These are phyloP conservation scores for Centropyge bicolor DNA, from an alignment of 2,797 vertebrate species.

Conservation along the genomic window DNA sequence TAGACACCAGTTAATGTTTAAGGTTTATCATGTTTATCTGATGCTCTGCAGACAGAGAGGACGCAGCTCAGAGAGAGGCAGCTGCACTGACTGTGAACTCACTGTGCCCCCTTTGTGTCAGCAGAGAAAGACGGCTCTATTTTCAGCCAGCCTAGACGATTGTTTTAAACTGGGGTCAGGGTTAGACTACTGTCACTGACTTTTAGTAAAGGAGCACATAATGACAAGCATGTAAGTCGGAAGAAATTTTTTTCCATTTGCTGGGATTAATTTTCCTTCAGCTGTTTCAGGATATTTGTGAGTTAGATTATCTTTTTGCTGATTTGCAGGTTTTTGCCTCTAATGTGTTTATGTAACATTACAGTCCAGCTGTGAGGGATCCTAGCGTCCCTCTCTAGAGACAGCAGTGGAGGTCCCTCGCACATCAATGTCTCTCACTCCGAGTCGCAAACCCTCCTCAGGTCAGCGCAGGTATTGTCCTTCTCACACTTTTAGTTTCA, in stretches of 20 bases:
- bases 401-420: slow-evolving; percentile 52
- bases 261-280: background rate
- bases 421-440: slow-evolving; percentile 82
- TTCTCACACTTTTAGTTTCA: background rate
- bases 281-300: background rate
- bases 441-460: slow-evolving; percentile 79
- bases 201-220: slow-evolving; percentile 34
- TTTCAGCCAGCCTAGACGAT: slow-evolving; percentile 47
- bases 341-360: slow-evolving; percentile 20
- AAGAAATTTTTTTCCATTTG: background rate
- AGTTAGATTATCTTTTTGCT: background rate
- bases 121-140: slow-evolving; percentile 71
- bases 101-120: slow-evolving; percentile 68
- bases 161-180: slow-evolving; percentile 29
- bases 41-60: slow-evolving; percentile 54
- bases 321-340: slow-evolving; percentile 2
- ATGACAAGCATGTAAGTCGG: background rate
- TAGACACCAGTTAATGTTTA: slow-evolving; percentile 35
- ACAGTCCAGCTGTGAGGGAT: slow-evolving; percentile 65
- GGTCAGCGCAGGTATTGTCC: slow-evolving; percentile 84
- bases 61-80: slow-evolving; percentile 46
- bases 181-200: slow-evolving; percentile 46
- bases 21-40: slow-evolving; percentile 40
- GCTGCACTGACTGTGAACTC: slow-evolving; percentile 64
- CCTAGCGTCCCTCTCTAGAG: slow-evolving; percentile 62